A percentile compares a stretch with the other conserved stretches of the same genome.
Conservation (phyloP, 2,888 invertebrate genomes). For the Rhogogaster chlorosoma region DNA sequence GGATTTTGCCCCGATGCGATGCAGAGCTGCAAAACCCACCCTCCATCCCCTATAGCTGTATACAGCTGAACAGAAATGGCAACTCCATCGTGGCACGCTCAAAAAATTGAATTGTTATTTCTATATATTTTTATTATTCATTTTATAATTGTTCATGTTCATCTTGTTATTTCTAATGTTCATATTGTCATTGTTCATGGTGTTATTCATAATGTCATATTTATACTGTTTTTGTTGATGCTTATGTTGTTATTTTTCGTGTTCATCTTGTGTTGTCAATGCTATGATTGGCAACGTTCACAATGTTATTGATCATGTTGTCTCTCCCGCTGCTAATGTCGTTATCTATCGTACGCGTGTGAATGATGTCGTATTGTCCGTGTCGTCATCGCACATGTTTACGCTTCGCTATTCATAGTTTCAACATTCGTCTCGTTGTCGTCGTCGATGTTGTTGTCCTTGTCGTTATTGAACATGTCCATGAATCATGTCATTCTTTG, state of each 20-base stretch:
- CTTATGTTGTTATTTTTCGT: background rate
- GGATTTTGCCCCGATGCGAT: constrained; percentile 36
- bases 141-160: background rate
- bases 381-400: too few species aligned
- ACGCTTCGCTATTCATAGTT: too few species aligned
- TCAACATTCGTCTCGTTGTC: background rate
- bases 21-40: constrained; percentile 10
- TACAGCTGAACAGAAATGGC: constrained; percentile 4
- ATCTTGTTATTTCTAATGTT: background rate
- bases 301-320: background rate
- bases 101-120: background rate
- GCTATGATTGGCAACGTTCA: background rate
- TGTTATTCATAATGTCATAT: background rate
- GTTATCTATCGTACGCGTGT: background rate
- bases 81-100: background rate
- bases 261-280: background rate
- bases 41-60: background rate
- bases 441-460: background rate
- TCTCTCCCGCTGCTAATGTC: background rate
- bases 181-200: background rate
- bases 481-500: background rate
- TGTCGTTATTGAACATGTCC: background rate
- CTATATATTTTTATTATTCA: background rate
- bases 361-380: background rate
- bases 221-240: background rate